Evolutionary conservation across 2,113 vertebrate genomes (phyloP).

Genomic region (Chionodraco myersi): DNA sequence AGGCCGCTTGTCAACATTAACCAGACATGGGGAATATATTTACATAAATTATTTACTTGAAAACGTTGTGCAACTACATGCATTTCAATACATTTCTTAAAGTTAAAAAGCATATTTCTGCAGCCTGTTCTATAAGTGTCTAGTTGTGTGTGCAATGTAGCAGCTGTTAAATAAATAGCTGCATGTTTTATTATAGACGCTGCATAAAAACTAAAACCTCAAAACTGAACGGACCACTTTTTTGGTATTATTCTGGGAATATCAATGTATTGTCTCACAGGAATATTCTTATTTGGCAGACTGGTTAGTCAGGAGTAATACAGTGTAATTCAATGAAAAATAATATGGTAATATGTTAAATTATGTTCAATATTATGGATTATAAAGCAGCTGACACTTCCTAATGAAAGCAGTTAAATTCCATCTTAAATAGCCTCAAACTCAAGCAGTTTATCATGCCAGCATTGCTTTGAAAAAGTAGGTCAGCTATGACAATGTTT

Average conservation of each 20-base stretch:
- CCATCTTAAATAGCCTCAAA: constrained; percentile 56
- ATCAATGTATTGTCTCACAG: background rate
- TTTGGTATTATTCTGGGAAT: constrained; percentile 8
- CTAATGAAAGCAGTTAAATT: constrained; percentile 45
- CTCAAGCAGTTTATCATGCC: constrained; percentile 42
- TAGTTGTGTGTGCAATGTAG: constrained; percentile 48
- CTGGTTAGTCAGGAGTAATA: constrained; percentile 5
- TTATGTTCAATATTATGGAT: constrained; percentile 38
- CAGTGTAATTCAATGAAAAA: constrained; percentile 14
- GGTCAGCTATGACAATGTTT: constrained; percentile 46
- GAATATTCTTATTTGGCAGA: background rate
- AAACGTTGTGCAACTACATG: background rate
- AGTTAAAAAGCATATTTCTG: constrained; percentile 13
- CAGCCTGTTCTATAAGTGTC: constrained; percentile 29
- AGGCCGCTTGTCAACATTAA: constrained; percentile 13
- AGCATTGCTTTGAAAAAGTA: constrained; percentile 47
- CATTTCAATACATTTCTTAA: constrained; percentile 23
- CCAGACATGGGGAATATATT: background rate
- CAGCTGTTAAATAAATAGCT: constrained; percentile 40
- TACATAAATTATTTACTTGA: background rate
- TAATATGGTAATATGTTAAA: constrained; percentile 8
- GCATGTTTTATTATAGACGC: too few relatives aligned
- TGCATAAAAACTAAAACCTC: too few relatives aligned
- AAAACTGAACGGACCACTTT: too few relatives aligned
- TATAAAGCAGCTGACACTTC: constrained; percentile 34